Evolutionary conservation across 1,140 invertebrate genomes (phyloP).

Genomic region (Hormaphis cornu): DNA sequence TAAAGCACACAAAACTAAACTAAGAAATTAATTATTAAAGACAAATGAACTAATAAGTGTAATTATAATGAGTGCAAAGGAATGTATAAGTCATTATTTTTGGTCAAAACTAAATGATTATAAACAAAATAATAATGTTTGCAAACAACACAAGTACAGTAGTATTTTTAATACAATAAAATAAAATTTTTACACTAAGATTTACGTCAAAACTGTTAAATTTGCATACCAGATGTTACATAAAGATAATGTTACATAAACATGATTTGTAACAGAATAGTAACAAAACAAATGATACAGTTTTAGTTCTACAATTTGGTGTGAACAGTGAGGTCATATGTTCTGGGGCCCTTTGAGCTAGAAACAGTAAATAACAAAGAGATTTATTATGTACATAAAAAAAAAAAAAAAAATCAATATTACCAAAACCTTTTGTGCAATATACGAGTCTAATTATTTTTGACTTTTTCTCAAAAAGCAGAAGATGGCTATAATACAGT

Average conservation of each 20-base stretch:
- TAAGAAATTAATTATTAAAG: neutral
- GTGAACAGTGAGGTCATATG: conserved; percentile 23
- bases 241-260: neutral
- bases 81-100: neutral
- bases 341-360: neutral
- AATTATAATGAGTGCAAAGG: neutral
- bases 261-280: too few relatives aligned
- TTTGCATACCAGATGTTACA: neutral
- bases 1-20: neutral
- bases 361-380: conserved; percentile 21
- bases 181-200: neutral
- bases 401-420: neutral
- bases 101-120: neutral
- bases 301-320: conserved; percentile 7
- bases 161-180: neutral
- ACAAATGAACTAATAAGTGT: neutral
- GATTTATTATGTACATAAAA: conserved; percentile 2
- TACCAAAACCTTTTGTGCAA: conserved; percentile 10
- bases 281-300: neutral
- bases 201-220: neutral
- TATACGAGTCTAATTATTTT: neutral
- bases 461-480: conserved; percentile 25
- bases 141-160: neutral
- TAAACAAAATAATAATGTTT: conserved; percentile 15
- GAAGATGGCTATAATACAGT: conserved; percentile 9